phyloP scores from a whole-genome alignment of 2,113 vertebrate genomes.

The Pterocles orientalis region DNA sequence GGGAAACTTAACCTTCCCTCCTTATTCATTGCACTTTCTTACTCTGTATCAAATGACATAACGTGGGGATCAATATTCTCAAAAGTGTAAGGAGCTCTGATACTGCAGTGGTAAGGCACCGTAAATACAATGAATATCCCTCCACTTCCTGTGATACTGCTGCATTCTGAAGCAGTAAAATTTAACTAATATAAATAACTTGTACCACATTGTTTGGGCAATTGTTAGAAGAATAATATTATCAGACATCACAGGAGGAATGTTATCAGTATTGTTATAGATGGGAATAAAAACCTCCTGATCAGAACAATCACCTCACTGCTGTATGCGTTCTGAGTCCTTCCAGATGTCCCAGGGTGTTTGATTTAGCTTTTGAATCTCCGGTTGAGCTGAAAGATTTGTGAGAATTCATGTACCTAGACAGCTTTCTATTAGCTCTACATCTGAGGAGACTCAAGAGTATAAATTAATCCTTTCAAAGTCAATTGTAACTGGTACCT shows the following conservation, averaged over 20 bases:
- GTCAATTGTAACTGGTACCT: neutral
- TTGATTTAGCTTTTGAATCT: constrained; percentile 37
- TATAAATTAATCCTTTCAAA: constrained; percentile 47
- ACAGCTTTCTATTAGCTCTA: neutral
- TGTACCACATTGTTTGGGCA: neutral
- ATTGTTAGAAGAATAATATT: neutral
- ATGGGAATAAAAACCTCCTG: neutral
- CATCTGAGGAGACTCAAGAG: neutral
- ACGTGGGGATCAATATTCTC: neutral
- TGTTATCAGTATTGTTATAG: neutral
- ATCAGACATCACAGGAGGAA: neutral
- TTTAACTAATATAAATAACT: neutral
- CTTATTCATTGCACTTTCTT: neutral
- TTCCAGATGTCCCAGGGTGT: neutral
- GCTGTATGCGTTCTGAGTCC: neutral
- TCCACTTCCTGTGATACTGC: neutral
- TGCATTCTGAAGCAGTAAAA: neutral
- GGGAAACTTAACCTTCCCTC: neutral
- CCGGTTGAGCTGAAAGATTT: neutral
- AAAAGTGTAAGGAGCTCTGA: neutral
- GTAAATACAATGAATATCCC: neutral
- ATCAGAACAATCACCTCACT: neutral
- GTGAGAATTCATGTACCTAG: neutral
- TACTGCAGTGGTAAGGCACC: neutral
- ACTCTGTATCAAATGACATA: neutral